These are phyloP conservation scores for Alcis repandata DNA, from an alignment of 2,888 invertebrate species.

Conservation along the genomic window DNA sequence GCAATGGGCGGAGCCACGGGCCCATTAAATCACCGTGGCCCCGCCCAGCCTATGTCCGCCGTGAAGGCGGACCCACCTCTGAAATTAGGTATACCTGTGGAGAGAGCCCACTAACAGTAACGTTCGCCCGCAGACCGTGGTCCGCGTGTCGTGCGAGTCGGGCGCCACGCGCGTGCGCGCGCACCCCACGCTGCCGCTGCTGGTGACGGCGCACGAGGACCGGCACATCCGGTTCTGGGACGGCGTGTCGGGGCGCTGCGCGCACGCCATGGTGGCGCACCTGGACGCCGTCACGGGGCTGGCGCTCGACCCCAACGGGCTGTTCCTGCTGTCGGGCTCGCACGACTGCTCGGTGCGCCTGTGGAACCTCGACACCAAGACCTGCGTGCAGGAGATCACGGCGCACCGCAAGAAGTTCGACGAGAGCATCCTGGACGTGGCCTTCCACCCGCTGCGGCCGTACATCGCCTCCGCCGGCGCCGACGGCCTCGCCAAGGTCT, in stretches of 20 bases:
- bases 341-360: slow-evolving; percentile 99
- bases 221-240: slow-evolving; percentile 99
- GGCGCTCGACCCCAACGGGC: slow-evolving; percentile 99
- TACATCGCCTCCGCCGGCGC: slow-evolving; percentile 99
- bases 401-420: slow-evolving; percentile 99
- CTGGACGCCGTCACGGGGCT: slow-evolving; percentile 99
- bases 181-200: slow-evolving; percentile 98
- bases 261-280: slow-evolving; percentile 99
- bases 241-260: slow-evolving; percentile 96
- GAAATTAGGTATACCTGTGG: too few relatives aligned
- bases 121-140: slow-evolving; percentile 81
- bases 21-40: too few relatives aligned
- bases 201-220: slow-evolving; percentile 99
- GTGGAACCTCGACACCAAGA: slow-evolving; percentile 99
- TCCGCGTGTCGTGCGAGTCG: slow-evolving; percentile 88
- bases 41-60: too few relatives aligned
- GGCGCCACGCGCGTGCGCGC: slow-evolving; percentile 93
- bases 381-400: slow-evolving; percentile 99
- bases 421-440: slow-evolving; percentile 99
- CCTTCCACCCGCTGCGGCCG: slow-evolving; percentile 99
- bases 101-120: too few relatives aligned
- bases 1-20: too few relatives aligned
- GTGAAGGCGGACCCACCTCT: too few relatives aligned
- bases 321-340: slow-evolving; percentile 98
- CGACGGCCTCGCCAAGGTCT: slow-evolving; percentile 99